These are phyloP conservation scores for Teinopalpus imperialis DNA, from an alignment of 2,888 invertebrate genomes.

Conservation along the genomic window DNA sequence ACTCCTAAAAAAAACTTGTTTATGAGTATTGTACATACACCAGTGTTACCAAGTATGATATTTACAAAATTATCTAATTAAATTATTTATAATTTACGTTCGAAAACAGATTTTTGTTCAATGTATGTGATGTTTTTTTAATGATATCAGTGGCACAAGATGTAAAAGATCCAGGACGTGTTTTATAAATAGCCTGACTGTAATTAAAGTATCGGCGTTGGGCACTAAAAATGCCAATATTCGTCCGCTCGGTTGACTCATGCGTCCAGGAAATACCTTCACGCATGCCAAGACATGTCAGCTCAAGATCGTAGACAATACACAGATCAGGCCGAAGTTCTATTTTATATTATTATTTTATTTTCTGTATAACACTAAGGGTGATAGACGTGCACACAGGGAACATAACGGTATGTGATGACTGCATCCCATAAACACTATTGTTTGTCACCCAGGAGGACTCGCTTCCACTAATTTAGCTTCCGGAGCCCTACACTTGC, in stretches of 20 bases:
- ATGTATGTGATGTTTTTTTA: too few relatives aligned
- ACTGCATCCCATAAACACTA: background rate
- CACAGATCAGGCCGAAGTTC: background rate
- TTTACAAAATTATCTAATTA: too few relatives aligned
- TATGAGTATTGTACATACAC: too few relatives aligned
- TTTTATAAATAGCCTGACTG: conserved; percentile 5
- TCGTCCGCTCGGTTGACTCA: conserved; percentile 4
- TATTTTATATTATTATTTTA: too few relatives aligned
- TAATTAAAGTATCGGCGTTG: conserved; percentile 14
- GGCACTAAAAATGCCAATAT: conserved; percentile 13
- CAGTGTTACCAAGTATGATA: too few relatives aligned
- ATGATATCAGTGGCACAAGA: conserved; percentile 8
- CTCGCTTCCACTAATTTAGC: background rate
- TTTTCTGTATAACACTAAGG: too few relatives aligned
- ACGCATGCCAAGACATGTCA: conserved; percentile 3
- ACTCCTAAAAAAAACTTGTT: too few relatives aligned
- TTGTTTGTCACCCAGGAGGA: background rate
- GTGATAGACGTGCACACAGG: too few relatives aligned
- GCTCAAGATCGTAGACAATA: background rate
- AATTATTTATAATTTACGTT: too few relatives aligned
- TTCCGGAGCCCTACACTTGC: too few relatives aligned
- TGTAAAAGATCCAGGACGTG: background rate
- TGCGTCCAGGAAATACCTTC: conserved; percentile 7
- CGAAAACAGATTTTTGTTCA: too few relatives aligned
- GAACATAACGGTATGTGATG: too few relatives aligned